These are phyloP conservation scores for Synanthedon formicaeformis DNA, from an alignment of 2,888 invertebrate genomes.

Conservation along the genomic window DNA sequence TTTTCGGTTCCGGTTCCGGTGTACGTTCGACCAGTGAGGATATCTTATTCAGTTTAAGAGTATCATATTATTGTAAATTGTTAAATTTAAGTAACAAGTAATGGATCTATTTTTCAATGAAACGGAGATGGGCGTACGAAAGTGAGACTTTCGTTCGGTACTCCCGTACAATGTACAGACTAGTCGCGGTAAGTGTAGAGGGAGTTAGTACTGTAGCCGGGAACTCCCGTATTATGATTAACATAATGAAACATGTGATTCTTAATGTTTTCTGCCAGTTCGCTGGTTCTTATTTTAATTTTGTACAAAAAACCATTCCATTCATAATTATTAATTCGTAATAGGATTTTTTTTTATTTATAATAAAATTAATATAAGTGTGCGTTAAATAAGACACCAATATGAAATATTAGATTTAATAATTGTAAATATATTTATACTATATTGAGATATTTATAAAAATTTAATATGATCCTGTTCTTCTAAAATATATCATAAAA, in stretches of 20 bases:
- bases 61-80: slow-evolving; percentile 65
- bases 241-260: slow-evolving; percentile 53
- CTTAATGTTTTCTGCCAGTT: slow-evolving; percentile 49
- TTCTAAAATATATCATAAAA: slow-evolving; percentile 57
- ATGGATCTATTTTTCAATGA: slow-evolving; percentile 67
- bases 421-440: slow-evolving; percentile 70
- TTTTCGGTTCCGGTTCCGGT: slow-evolving; percentile 33
- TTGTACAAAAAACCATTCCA: slow-evolving; percentile 70
- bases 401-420: slow-evolving; percentile 57
- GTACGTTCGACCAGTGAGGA: slow-evolving; percentile 47
- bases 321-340: slow-evolving; percentile 61
- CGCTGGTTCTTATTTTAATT: slow-evolving; percentile 58
- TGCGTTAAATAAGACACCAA: slow-evolving; percentile 69
- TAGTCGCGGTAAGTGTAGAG: slow-evolving; percentile 44
- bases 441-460: slow-evolving; percentile 68
- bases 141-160: slow-evolving; percentile 59
- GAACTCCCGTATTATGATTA: slow-evolving; percentile 19
- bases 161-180: slow-evolving; percentile 58
- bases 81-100: slow-evolving; percentile 58
- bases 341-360: slow-evolving; percentile 46
- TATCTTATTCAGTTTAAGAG: slow-evolving; percentile 59
- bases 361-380: slow-evolving; percentile 44
- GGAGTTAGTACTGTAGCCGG: slow-evolving; percentile 11
- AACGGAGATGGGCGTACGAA: slow-evolving; percentile 39
- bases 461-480: slow-evolving; percentile 68